These are phyloP conservation scores for Eupithecia tripunctaria DNA, from an alignment of 2,888 invertebrate genomes.

Conservation along the genomic window DNA sequence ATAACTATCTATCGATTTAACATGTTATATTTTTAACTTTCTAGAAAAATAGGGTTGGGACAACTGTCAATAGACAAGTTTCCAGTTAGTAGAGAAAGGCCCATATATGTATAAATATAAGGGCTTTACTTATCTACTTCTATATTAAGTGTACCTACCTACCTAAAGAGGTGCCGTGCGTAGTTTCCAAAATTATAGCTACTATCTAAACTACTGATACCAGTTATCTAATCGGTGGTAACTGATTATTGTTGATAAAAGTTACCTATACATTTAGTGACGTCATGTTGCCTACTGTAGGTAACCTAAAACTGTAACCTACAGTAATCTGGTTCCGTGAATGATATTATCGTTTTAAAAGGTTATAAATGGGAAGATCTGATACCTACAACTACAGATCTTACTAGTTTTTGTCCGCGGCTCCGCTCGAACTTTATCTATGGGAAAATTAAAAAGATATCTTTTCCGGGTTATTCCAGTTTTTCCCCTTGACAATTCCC, in stretches of 20 bases:
- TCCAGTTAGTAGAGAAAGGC: neutral
- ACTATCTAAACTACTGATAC: neutral
- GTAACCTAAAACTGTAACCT: no score
- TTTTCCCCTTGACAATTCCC: no score
- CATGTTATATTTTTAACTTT: no score
- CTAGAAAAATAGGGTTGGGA: no score
- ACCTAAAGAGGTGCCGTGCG: neutral
- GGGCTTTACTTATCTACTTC: neutral
- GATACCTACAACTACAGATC: neutral
- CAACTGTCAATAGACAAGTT: no score
- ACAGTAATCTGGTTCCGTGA: neutral
- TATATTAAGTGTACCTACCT: neutral
- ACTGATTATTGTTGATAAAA: neutral
- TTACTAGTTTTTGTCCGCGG: no score
- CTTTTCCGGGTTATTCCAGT: no score
- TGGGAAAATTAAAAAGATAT: no score
- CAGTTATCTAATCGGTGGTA: neutral
- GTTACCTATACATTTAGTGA: neutral
- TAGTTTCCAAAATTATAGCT: neutral
- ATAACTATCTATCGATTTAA: no score
- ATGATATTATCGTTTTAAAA: neutral
- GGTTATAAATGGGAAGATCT: neutral
- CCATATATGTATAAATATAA: no score
- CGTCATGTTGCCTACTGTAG: slow-evolving; percentile 3
- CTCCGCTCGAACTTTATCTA: no score